Conservation (phyloP, 2,113 vertebrate species). For the Catharus bicknelli region DNA sequence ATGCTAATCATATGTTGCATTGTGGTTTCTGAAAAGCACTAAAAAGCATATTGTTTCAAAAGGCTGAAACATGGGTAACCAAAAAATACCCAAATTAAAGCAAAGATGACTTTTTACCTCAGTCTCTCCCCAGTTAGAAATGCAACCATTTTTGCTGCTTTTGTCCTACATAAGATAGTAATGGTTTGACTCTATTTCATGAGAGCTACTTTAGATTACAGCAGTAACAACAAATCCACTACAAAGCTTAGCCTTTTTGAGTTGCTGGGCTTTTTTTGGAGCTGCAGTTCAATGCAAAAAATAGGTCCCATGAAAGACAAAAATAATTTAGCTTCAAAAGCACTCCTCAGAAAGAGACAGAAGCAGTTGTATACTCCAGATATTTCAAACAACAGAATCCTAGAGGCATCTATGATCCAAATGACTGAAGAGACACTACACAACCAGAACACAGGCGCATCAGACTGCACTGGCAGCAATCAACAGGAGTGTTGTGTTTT, state of each 20-base stretch:
- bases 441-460: neutral
- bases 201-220: neutral
- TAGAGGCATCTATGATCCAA: neutral
- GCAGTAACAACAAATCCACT: neutral
- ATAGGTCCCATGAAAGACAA: neutral
- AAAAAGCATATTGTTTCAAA: constrained; percentile 71
- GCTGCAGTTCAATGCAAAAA: neutral
- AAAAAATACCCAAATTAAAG: constrained; percentile 20
- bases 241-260: neutral
- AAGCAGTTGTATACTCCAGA: neutral
- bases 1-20: constrained; percentile 78
- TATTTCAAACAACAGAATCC: neutral
- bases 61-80: constrained; percentile 51
- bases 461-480: neutral
- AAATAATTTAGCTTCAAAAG: neutral
- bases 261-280: neutral
- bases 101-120: neutral
- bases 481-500: neutral
- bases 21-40: constrained; percentile 67
- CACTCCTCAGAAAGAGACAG: neutral
- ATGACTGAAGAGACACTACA: neutral
- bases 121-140: neutral
- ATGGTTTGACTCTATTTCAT: neutral
- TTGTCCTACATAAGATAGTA: neutral
- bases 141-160: neutral